Conservation (phyloP, 2,797 vertebrate species). For the Sebastes jordani region DNA sequence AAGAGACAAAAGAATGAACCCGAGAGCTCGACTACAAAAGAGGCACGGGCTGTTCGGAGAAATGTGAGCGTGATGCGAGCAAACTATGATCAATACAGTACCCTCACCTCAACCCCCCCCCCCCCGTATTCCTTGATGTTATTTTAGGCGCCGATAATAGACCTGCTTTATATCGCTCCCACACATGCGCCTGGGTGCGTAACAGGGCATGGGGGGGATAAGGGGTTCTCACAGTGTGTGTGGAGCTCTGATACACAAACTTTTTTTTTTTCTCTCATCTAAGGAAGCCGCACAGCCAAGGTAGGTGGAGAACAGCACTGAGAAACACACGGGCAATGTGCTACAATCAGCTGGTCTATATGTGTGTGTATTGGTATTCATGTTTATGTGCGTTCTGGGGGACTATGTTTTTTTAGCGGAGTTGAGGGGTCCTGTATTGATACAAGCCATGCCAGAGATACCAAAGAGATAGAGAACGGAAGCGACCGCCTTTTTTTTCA, state of each 20-base stretch:
- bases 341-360: constrained; percentile 18
- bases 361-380: constrained; percentile 11
- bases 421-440: constrained; percentile 44
- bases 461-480: neutral
- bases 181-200: constrained; percentile 38
- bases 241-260: constrained; percentile 33
- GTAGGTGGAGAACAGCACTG: neutral
- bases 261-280: neutral
- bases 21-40: constrained; percentile 40
- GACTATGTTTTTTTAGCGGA: neutral
- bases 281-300: constrained; percentile 4
- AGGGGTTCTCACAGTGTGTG: constrained; percentile 39
- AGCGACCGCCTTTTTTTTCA: neutral
- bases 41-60: constrained; percentile 56
- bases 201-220: neutral
- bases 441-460: constrained; percentile 54
- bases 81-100: constrained; percentile 73
- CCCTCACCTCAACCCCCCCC: constrained; percentile 39
- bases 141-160: constrained; percentile 70
- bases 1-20: constrained; percentile 37
- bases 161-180: constrained; percentile 55
- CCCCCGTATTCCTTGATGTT: constrained; percentile 44
- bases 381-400: neutral
- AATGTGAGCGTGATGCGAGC: constrained; percentile 63
- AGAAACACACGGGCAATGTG: constrained; percentile 7